Percentiles rank a stretch among this genome's conserved stretches.
These are phyloP conservation scores for Acrocephalus kingi DNA, from an alignment of 2,113 vertebrate genomes.

Conservation along the genomic window DNA sequence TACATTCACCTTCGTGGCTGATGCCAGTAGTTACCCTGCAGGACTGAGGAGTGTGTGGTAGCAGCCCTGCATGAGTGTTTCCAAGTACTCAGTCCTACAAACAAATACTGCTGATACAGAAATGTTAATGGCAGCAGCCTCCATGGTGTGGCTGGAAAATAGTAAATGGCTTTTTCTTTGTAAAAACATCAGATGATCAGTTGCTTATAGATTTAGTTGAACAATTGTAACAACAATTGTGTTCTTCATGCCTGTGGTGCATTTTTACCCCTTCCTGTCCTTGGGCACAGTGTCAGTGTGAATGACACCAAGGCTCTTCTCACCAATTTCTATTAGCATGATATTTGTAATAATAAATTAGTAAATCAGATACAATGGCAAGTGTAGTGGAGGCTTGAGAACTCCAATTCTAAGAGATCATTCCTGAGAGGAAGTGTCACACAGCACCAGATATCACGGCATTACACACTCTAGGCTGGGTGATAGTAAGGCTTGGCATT, in stretches of 20 bases:
- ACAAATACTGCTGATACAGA: neutral
- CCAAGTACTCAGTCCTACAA: neutral
- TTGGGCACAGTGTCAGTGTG: neutral
- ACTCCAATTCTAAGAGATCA: neutral
- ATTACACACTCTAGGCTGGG: neutral
- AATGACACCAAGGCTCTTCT: neutral
- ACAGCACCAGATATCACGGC: neutral
- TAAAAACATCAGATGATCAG: neutral
- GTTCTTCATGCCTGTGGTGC: neutral
- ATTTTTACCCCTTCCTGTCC: neutral
- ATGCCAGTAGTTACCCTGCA: neutral
- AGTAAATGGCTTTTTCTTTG: neutral
- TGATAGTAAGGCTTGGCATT: neutral
- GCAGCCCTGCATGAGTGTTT: neutral
- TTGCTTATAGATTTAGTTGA: neutral
- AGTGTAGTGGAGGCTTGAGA: neutral
- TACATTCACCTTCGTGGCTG: neutral
- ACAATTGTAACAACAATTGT: rapidly evolving
- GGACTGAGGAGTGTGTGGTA: neutral
- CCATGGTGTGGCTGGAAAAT: neutral
- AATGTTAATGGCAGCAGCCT: neutral
- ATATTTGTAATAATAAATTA: neutral
- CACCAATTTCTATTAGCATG: neutral
- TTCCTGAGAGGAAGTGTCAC: neutral
- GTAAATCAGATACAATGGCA: neutral